These are phyloP conservation scores for Julus scandinavius DNA, from an alignment of 2,888 invertebrate species.

Conservation along the genomic window DNA sequence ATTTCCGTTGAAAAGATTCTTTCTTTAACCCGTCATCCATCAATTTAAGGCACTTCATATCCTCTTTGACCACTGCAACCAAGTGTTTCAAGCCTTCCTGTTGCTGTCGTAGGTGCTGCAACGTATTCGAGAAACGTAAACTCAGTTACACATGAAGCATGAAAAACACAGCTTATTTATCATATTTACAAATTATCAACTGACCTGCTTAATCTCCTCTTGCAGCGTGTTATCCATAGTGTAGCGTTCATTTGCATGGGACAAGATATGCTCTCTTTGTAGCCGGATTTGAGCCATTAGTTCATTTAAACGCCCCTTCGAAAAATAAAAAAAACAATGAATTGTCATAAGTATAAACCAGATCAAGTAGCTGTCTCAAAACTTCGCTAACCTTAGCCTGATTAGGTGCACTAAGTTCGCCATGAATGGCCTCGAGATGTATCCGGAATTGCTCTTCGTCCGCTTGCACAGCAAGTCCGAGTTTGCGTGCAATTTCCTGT, in stretches of 20 bases:
- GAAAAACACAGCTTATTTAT: not conserved
- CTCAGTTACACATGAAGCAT: conserved; percentile 57
- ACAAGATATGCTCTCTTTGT: conserved; percentile 65
- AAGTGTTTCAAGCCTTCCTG: conserved; percentile 90
- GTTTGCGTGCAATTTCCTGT: conserved; percentile 88
- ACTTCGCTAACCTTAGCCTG: conserved; percentile 80
- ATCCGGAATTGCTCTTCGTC: conserved; percentile 92
- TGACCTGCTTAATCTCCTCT: conserved; percentile 72
- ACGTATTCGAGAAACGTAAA: too few species aligned
- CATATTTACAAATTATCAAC: not conserved
- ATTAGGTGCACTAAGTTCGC: conserved; percentile 89
- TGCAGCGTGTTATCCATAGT: conserved; percentile 76
- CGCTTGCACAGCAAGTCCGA: conserved; percentile 85
- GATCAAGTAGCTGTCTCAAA: not conserved
- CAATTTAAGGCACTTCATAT: conserved; percentile 79
- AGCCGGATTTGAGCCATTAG: conserved; percentile 81
- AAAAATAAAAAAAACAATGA: conserved; percentile 10
- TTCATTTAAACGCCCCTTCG: conserved; percentile 88
- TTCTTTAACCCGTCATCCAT: conserved; percentile 78
- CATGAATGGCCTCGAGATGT: conserved; percentile 85
- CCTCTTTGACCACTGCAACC: conserved; percentile 83
- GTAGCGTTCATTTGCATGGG: conserved; percentile 75
- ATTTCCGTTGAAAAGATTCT: conserved; percentile 46
- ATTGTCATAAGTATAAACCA: too few species aligned
- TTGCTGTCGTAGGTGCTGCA: conserved; percentile 81